Evolutionary conservation across 2,888 invertebrate genomes (phyloP).

Genomic region (Oasisia sp.): DNA sequence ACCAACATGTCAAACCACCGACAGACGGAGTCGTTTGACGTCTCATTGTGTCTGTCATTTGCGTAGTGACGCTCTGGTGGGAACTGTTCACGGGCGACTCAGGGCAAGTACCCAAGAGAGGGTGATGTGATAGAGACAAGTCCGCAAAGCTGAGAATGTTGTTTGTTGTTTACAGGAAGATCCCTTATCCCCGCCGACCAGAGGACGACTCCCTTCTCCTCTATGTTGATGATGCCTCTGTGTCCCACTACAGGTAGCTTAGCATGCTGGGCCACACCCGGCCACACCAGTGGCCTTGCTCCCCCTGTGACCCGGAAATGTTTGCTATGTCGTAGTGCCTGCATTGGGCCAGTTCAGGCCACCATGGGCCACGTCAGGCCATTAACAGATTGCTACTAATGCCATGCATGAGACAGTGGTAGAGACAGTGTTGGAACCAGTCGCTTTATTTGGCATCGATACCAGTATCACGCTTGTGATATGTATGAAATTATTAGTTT

Average conservation of each 20-base stretch:
- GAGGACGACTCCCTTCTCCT: not conserved
- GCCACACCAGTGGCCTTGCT: not conserved
- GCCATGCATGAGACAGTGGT: not conserved
- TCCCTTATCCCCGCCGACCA: not conserved
- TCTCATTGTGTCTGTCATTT: not conserved
- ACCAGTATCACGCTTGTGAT: not conserved
- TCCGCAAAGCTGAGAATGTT: not conserved
- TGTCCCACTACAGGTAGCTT: constrained; percentile 13
- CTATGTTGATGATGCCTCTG: constrained; percentile 6
- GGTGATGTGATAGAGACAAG: not conserved
- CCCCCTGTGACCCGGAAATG: not conserved
- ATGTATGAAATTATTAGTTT: not conserved
- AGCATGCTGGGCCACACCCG: not conserved
- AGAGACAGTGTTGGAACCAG: not conserved
- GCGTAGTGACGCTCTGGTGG: not conserved
- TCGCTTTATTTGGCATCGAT: not conserved
- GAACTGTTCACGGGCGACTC: not conserved
- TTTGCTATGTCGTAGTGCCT: not conserved
- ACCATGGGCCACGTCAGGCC: not conserved
- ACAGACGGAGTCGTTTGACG: not conserved
- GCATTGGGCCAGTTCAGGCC: not conserved
- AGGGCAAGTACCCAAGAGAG: not conserved
- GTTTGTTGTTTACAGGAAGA: not conserved
- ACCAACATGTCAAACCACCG: not conserved
- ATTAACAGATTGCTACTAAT: not conserved